Evolutionary conservation across 2,113 vertebrate species (phyloP).

Genomic region (Cinclus cinclus): DNA sequence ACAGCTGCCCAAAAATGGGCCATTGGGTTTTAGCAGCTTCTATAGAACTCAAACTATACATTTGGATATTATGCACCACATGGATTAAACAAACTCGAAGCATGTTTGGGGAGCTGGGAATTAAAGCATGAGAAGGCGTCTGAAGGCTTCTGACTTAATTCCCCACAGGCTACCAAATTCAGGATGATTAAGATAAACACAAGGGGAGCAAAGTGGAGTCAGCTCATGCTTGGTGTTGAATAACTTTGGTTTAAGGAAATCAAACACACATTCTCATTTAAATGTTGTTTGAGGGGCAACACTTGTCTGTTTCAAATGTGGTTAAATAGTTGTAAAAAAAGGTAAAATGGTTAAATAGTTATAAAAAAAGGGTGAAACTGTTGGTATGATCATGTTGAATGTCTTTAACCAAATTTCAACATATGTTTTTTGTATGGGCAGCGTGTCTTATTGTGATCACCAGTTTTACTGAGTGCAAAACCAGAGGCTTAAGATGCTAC

Average conservation of each 20-base stretch:
- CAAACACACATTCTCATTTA: conserved; percentile 9
- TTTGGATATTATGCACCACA: neutral
- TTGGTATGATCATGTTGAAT: neutral
- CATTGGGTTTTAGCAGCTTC: neutral
- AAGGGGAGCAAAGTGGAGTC: neutral
- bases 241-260: conserved; percentile 37
- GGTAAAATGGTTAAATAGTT: neutral
- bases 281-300: neutral
- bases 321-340: neutral
- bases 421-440: neutral
- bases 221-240: neutral
- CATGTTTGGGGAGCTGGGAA: neutral
- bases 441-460: neutral
- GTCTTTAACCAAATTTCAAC: neutral
- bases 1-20: rapidly evolving
- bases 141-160: neutral
- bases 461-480: neutral
- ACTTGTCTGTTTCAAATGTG: neutral
- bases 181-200: conserved; percentile 2
- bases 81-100: neutral
- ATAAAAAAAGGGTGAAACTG: neutral
- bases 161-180: neutral
- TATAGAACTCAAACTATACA: neutral
- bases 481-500: neutral
- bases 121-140: neutral